phyloP scores from a whole-genome alignment of 2,113 vertebrate species.

The Polyodon spathula region DNA sequence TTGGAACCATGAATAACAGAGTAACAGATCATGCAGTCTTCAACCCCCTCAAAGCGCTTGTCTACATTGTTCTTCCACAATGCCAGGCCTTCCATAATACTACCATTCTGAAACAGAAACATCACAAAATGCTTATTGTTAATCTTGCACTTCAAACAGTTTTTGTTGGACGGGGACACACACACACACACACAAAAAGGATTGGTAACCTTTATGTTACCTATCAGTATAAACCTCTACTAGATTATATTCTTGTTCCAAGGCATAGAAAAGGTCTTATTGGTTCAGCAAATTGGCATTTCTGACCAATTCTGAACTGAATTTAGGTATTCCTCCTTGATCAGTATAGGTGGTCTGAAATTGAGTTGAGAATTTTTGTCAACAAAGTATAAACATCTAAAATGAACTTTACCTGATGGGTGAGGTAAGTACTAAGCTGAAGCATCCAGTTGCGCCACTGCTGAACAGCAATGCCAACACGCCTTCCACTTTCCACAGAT shows the following conservation, averaged over 20 bases:
- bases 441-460: conserved; percentile 98
- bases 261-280: too few species aligned
- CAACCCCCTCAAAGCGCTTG: conserved; percentile 92
- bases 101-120: conserved; percentile 73
- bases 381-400: neutral
- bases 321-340: too few species aligned
- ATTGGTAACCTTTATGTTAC: too few species aligned
- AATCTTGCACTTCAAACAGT: neutral
- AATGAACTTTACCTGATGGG: conserved; percentile 70
- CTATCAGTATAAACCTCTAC: too few species aligned
- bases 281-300: too few species aligned
- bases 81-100: conserved; percentile 94
- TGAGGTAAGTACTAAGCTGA: conserved; percentile 92
- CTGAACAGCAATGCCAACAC: conserved; percentile 92
- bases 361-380: neutral
- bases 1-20: conserved; percentile 97
- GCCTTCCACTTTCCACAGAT: conserved; percentile 83
- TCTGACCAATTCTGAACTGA: too few species aligned
- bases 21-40: conserved; percentile 98
- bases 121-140: neutral
- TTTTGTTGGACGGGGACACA: too few species aligned
- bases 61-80: conserved; percentile 98
- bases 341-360: too few species aligned
- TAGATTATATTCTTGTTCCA: too few species aligned
- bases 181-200: too few species aligned